phyloP scores from a whole-genome alignment of 1,140 invertebrate genomes.

The Drosophila setifemur region DNA sequence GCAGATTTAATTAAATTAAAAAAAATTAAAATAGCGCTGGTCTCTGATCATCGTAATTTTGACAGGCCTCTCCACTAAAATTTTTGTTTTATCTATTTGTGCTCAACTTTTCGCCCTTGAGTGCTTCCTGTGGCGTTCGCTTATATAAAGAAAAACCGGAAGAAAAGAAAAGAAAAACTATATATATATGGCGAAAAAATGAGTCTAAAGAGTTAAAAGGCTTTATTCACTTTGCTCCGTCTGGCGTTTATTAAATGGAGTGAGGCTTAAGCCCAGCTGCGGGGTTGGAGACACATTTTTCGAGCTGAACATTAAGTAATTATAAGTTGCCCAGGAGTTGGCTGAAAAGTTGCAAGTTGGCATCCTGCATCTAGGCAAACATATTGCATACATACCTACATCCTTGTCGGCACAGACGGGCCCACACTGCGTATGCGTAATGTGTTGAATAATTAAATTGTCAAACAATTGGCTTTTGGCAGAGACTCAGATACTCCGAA shows the following conservation, averaged over 20 bases:
- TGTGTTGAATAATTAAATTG: slow-evolving; percentile 75
- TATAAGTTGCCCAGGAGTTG: slow-evolving; percentile 65
- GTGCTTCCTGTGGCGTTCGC: slow-evolving; percentile 69
- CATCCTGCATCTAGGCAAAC: slow-evolving; percentile 39
- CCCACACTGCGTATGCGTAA: slow-evolving; percentile 62
- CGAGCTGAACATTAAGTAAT: slow-evolving; percentile 69
- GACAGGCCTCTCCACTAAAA: slow-evolving; percentile 13
- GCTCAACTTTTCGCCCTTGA: slow-evolving; percentile 50
- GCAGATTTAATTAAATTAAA: slow-evolving; percentile 51
- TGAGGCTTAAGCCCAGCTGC: slow-evolving; percentile 10
- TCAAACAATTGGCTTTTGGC: slow-evolving; percentile 66
- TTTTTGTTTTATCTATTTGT: slow-evolving; percentile 23
- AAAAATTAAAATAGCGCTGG: slow-evolving; percentile 16
- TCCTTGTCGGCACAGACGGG: slow-evolving; percentile 16
- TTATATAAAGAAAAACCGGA: slow-evolving; percentile 68
- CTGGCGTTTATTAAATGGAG: slow-evolving; percentile 3
- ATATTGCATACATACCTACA: slow-evolving; percentile 41
- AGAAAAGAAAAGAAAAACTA: slow-evolving; percentile 37
- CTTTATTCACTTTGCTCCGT: slow-evolving; percentile 63
- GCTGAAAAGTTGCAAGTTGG: slow-evolving; percentile 65
- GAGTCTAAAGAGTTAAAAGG: slow-evolving; percentile 69
- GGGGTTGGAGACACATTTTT: slow-evolving; percentile 20
- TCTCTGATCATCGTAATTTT: slow-evolving; percentile 11
- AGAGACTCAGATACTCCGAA: not conserved
- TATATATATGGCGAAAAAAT: slow-evolving; percentile 2